Conservation (phyloP, 2,113 vertebrate species). For the Clarias gariepinus region DNA sequence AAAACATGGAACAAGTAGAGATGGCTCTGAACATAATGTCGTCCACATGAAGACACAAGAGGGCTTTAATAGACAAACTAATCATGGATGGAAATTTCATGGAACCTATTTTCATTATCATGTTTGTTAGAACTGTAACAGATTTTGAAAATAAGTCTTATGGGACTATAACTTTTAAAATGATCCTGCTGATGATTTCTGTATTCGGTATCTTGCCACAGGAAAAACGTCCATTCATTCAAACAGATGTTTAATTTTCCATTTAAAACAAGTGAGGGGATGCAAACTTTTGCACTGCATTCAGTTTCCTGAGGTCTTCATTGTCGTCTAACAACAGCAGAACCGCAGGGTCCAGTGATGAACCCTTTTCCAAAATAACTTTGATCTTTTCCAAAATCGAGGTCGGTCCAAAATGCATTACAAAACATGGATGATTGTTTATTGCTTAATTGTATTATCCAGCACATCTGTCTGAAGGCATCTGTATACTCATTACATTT, state of each 20-base stretch:
- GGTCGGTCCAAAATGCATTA: not conserved
- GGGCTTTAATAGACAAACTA: not conserved
- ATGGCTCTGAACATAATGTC: not conserved
- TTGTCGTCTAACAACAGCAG: not conserved
- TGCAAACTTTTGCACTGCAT: not conserved
- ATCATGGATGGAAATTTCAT: not conserved
- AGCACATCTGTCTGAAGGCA: not conserved
- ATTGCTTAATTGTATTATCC: constrained; percentile 5
- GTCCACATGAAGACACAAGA: not conserved
- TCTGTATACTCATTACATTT: not conserved
- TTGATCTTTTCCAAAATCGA: not conserved
- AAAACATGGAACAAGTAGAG: not conserved
- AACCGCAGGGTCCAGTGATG: not conserved
- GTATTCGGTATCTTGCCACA: not conserved
- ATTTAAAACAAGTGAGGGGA: not conserved
- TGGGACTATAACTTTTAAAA: not conserved
- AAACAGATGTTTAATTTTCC: not conserved
- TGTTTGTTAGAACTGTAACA: not conserved
- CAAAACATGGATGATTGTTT: not conserved
- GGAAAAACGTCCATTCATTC: not conserved
- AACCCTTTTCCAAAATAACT: not conserved
- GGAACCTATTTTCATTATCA: not conserved
- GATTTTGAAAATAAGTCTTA: not conserved
- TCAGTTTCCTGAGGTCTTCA: not conserved
- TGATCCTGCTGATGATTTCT: not conserved